Evolutionary conservation across 2,888 invertebrate genomes (phyloP).

Genomic region (Cyaniris semiargus): DNA sequence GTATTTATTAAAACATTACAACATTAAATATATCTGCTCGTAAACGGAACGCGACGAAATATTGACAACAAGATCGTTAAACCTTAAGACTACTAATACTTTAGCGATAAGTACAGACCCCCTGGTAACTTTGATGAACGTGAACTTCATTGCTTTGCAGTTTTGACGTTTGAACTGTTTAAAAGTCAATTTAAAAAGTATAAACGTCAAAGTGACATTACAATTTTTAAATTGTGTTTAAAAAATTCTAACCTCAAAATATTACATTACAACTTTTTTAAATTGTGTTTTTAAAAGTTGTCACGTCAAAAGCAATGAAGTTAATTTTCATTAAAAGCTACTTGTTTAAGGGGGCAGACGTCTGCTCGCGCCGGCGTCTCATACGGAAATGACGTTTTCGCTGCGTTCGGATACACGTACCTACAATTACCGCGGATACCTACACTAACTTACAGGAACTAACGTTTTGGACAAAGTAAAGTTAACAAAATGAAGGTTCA

Average conservation of each 20-base stretch:
- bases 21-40: conserved; percentile 66
- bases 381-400: conserved; percentile 33
- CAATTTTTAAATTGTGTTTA: too few species aligned
- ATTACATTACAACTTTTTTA: too few species aligned
- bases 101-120: conserved; percentile 58
- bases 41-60: conserved; percentile 69
- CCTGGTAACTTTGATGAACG: too few species aligned
- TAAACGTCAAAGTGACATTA: too few species aligned
- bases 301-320: too few species aligned
- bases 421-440: not conserved
- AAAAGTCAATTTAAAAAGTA: too few species aligned
- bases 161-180: too few species aligned
- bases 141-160: too few species aligned
- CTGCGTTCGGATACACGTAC: conserved; percentile 51
- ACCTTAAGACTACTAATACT: conserved; percentile 69
- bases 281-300: too few species aligned
- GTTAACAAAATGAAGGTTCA: conserved; percentile 38
- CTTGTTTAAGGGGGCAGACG: conserved; percentile 47
- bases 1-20: conserved; percentile 74
- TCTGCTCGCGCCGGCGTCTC: conserved; percentile 44
- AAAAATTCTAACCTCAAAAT: too few species aligned
- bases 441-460: conserved; percentile 45
- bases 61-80: conserved; percentile 72
- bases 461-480: conserved; percentile 68
- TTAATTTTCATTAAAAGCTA: too few species aligned